These are phyloP conservation scores for Leptinotarsa peninsularis DNA, from an alignment of 2,888 invertebrate genomes.

Conservation along the genomic window DNA sequence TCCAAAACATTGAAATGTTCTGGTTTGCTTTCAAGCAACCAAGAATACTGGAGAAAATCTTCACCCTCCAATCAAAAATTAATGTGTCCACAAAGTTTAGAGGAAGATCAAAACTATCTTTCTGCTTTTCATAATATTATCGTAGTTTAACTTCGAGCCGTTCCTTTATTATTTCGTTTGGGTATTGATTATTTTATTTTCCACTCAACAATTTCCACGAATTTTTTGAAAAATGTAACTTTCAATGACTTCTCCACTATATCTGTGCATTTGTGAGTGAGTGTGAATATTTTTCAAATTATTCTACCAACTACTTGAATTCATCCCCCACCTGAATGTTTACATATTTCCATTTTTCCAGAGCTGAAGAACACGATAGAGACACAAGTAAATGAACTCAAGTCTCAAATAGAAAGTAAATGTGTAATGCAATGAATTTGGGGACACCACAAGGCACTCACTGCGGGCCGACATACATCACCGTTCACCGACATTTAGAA, in stretches of 20 bases:
- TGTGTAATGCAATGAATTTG: constrained; percentile 92
- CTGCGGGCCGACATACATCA: constrained; percentile 59
- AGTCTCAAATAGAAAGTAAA: constrained; percentile 96
- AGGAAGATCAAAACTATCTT: no score
- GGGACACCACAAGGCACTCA: constrained; percentile 64
- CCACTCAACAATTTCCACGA: not conserved
- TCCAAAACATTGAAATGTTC: no score
- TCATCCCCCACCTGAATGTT: constrained; percentile 21
- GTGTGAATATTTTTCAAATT: constrained; percentile 28
- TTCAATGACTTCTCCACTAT: constrained; percentile 26
- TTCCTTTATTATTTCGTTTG: no score
- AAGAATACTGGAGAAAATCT: no score
- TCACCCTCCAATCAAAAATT: no score
- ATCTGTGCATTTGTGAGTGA: constrained; percentile 25
- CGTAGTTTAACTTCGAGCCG: no score
- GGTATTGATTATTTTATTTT: not conserved
- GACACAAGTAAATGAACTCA: constrained; percentile 96
- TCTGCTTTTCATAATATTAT: no score
- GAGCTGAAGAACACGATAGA: constrained; percentile 97
- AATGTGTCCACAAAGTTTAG: no score
- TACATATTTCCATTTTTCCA: constrained; percentile 66
- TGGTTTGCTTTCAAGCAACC: no score
- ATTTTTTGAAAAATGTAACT: not conserved
- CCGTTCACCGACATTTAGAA: constrained; percentile 31
- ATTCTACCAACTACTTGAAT: constrained; percentile 15